Percentiles rank a stretch among this genome's conserved stretches.
Conservation (phyloP, 2,113 vertebrate species). For the Bothrops jararaca region DNA sequence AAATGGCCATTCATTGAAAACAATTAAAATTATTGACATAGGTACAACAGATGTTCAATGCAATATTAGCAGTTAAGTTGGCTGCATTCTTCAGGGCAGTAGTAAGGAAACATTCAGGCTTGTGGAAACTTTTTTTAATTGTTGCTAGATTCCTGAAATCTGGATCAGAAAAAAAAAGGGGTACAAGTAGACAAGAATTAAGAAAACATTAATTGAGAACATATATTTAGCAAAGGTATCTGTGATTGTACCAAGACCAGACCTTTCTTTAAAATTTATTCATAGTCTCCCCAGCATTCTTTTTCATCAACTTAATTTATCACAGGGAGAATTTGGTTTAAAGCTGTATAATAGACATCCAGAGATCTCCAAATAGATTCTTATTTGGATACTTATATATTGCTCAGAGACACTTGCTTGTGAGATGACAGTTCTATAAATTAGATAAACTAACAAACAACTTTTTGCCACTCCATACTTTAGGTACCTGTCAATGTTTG, state of each 20-base stretch:
- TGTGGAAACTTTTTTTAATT: neutral
- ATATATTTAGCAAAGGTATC: neutral
- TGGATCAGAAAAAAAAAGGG: neutral
- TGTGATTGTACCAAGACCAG: neutral
- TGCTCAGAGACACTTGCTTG: no score
- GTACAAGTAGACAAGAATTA: neutral
- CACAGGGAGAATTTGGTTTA: neutral
- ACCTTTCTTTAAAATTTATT: neutral
- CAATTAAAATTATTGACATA: neutral
- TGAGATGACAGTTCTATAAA: neutral
- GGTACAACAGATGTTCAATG: neutral
- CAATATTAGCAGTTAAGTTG: neutral
- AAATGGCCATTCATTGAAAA: neutral
- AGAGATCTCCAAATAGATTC: neutral
- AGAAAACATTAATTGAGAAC: neutral
- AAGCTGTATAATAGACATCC: neutral
- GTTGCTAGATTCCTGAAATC: neutral
- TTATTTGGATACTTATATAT: neutral
- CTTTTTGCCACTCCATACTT: neutral
- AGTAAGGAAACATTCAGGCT: neutral
- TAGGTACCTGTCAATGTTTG: neutral
- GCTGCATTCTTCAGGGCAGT: neutral
- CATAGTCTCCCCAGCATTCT: neutral
- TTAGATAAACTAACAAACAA: neutral
- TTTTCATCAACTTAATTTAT: neutral